phyloP scores from a whole-genome alignment of 2,113 vertebrate species.

The Lagopus muta region DNA sequence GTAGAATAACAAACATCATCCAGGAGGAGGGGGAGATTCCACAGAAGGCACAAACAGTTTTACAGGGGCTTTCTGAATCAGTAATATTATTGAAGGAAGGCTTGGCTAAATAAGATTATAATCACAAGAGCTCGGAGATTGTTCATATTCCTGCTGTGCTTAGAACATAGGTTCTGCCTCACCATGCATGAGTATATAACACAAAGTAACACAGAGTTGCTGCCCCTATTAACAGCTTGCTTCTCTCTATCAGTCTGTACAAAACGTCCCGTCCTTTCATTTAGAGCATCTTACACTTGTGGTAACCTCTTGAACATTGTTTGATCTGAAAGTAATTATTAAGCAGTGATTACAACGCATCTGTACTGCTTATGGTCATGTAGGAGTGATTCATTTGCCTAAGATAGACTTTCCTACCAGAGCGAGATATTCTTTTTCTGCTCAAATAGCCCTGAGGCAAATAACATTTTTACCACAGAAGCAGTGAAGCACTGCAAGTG shows the following conservation, averaged over 20 bases:
- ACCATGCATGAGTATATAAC: not conserved
- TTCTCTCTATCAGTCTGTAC: slow-evolving; percentile 25
- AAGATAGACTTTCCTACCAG: not conserved
- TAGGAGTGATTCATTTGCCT: slow-evolving; percentile 25
- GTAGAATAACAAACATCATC: not conserved
- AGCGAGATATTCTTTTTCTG: slow-evolving; percentile 14
- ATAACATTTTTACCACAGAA: not conserved
- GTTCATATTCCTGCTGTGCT: slow-evolving; percentile 10
- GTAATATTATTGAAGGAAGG: not conserved
- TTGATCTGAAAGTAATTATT: slow-evolving; percentile 60
- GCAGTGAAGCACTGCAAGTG: not conserved
- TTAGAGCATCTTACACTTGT: slow-evolving; percentile 22
- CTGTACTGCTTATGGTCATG: slow-evolving; percentile 1
- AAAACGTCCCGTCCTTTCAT: slow-evolving; percentile 33
- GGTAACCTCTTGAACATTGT: slow-evolving; percentile 23
- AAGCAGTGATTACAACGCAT: slow-evolving; percentile 54
- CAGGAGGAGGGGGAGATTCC: not conserved
- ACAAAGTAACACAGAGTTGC: not conserved
- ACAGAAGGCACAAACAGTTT: not conserved
- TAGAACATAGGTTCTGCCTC: not conserved
- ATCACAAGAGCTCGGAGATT: not conserved
- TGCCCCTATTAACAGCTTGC: not conserved
- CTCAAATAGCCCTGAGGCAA: slow-evolving; percentile 7
- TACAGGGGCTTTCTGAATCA: slow-evolving; percentile 25
- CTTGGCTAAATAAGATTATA: not conserved